phyloP scores from a whole-genome alignment of 2,888 invertebrate genomes.

The Octonoba sinensis region DNA sequence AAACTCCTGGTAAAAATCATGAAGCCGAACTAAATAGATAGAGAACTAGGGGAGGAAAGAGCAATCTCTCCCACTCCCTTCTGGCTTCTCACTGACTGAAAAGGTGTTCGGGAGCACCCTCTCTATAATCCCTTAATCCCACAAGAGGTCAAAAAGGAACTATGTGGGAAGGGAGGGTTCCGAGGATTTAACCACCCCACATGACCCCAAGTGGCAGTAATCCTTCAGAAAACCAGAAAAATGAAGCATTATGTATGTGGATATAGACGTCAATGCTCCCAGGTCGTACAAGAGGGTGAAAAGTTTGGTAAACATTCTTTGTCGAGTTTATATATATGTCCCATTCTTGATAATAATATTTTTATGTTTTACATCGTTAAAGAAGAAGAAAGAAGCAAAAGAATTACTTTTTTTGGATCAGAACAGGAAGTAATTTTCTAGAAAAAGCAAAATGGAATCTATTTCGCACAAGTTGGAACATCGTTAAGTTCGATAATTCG shows the following conservation, averaged over 20 bases:
- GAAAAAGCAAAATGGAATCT: too few relatives aligned
- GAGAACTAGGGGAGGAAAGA: slow-evolving; percentile 19
- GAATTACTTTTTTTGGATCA: too few relatives aligned
- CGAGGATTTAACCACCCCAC: slow-evolving; percentile 32
- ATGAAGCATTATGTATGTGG: slow-evolving; percentile 59
- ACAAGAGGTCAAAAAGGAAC: slow-evolving; percentile 56
- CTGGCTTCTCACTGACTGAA: slow-evolving; percentile 23
- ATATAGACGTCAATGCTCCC: background rate
- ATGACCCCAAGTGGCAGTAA: slow-evolving; percentile 31
- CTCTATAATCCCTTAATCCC: slow-evolving; percentile 35
- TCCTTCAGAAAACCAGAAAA: slow-evolving; percentile 49
- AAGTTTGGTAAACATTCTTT: too few relatives aligned
- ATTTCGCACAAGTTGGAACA: too few relatives aligned
- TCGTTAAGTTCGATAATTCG: too few relatives aligned
- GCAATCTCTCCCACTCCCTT: slow-evolving; percentile 8
- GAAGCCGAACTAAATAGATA: slow-evolving; percentile 62
- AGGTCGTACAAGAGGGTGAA: too few relatives aligned
- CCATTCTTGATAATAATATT: too few relatives aligned
- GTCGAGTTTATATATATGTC: too few relatives aligned
- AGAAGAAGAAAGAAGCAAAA: too few relatives aligned
- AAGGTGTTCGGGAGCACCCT: slow-evolving; percentile 36
- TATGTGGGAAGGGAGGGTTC: background rate
- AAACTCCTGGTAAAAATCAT: slow-evolving; percentile 45
- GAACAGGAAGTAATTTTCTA: too few relatives aligned
- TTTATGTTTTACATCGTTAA: too few relatives aligned